These are phyloP conservation scores for Cygnus atratus DNA, from an alignment of 2,113 vertebrate genomes.

Conservation along the genomic window DNA sequence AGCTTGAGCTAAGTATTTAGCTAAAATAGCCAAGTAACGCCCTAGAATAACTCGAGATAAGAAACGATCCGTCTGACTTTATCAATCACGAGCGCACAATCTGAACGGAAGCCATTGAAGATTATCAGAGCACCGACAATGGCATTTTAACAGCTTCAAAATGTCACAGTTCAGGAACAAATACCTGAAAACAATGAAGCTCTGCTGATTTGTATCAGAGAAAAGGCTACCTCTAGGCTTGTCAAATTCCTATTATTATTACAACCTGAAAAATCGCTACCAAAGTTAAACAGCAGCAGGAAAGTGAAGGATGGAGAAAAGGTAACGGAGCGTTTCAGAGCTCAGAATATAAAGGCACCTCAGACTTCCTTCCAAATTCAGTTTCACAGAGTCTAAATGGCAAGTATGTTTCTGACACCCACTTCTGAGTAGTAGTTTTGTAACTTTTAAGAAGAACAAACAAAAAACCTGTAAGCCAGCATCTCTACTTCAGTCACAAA, in stretches of 20 bases:
- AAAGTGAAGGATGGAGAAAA: not conserved
- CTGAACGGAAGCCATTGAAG: not conserved
- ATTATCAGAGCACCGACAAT: not conserved
- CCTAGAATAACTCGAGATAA: not conserved
- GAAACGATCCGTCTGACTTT: not conserved
- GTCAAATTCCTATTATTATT: not conserved
- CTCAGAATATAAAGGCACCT: not conserved
- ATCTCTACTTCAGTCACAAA: not conserved
- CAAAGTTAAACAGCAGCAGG: not conserved
- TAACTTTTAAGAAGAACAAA: not conserved
- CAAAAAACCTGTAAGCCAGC: too few species aligned
- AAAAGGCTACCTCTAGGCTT: not conserved
- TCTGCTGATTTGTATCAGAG: not conserved
- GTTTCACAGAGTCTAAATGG: not conserved
- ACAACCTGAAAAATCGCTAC: not conserved
- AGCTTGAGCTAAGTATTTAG: not conserved
- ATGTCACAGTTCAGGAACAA: not conserved
- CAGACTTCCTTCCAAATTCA: not conserved
- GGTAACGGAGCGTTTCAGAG: not conserved
- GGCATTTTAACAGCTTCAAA: not conserved
- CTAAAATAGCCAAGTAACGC: not conserved
- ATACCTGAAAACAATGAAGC: not conserved
- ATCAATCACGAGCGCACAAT: not conserved
- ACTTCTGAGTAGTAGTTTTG: not conserved
- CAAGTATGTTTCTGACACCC: not conserved